Percentiles rank a stretch among this genome's conserved stretches.
These are phyloP conservation scores for Oreortyx pictus DNA, from an alignment of 2,797 vertebrate species.

Conservation along the genomic window DNA sequence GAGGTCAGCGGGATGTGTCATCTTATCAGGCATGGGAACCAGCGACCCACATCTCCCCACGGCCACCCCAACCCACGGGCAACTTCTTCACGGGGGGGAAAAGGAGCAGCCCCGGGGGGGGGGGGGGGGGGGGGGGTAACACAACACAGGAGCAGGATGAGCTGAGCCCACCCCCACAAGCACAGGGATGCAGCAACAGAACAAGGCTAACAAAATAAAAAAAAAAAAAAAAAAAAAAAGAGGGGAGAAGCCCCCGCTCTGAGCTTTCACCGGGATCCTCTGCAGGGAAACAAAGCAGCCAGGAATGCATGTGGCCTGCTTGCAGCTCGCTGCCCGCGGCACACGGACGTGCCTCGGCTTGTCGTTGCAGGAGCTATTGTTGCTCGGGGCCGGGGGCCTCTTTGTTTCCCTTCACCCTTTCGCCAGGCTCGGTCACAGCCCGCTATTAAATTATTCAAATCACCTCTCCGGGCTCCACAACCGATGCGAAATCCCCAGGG, in stretches of 20 bases:
- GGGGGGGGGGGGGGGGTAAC: no score
- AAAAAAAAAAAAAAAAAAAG: no score
- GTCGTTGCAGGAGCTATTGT: slow-evolving; percentile 61
- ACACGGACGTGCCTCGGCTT: slow-evolving; percentile 59
- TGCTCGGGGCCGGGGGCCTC: slow-evolving; percentile 67
- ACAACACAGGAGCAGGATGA: no score
- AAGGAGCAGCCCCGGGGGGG: no score
- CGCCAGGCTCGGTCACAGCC: slow-evolving; percentile 60
- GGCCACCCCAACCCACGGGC: no score
- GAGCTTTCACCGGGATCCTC: slow-evolving; percentile 45
- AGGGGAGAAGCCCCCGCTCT: slow-evolving; percentile 20
- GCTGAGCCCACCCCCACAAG: not conserved
- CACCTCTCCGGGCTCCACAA: not conserved
- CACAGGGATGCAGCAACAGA: not conserved
- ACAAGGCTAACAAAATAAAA: not conserved
- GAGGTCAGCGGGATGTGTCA: not conserved
- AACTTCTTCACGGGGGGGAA: no score
- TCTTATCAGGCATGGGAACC: not conserved
- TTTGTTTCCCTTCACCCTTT: slow-evolving; percentile 67
- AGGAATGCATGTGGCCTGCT: slow-evolving; percentile 69
- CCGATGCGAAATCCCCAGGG: not conserved
- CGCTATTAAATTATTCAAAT: slow-evolving; percentile 66
- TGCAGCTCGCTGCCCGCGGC: slow-evolving; percentile 58
- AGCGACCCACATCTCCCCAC: no score
- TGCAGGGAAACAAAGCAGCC: slow-evolving; percentile 65